Evolutionary conservation across 23 tunicate genomes (phyloP).

Genomic region (Styela plicata): DNA sequence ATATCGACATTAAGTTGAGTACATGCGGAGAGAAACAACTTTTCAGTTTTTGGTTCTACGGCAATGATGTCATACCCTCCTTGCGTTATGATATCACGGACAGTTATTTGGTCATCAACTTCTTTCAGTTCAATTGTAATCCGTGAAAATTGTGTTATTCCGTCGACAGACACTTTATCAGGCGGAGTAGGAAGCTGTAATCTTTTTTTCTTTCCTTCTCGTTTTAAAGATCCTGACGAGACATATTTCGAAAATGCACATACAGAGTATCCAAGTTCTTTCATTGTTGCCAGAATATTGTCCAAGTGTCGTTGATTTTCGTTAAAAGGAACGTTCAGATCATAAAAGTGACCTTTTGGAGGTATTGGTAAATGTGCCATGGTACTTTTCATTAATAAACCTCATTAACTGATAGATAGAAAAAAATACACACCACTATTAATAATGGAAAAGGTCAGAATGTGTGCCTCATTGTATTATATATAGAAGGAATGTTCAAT

Average conservation of each 20-base stretch:
- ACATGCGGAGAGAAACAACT: conserved; percentile 58
- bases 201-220: conserved; percentile 37
- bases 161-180: conserved; percentile 7
- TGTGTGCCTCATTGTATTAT: too few relatives aligned
- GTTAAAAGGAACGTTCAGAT: conserved; percentile 50
- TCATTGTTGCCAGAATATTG: conserved; percentile 19
- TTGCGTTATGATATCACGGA: conserved; percentile 37
- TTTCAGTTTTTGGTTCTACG: conserved; percentile 59
- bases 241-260: conserved; percentile 39
- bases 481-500: too few relatives aligned
- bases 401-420: too few relatives aligned
- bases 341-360: conserved; percentile 44
- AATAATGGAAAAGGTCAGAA: too few relatives aligned
- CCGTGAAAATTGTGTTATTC: conserved; percentile 48
- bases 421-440: too few relatives aligned
- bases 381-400: not conserved
- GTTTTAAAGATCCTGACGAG: not conserved
- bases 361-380: conserved; percentile 60
- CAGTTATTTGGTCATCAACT: conserved; percentile 62
- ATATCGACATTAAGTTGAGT: conserved; percentile 66
- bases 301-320: conserved; percentile 3
- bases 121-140: conserved; percentile 60
- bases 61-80: conserved; percentile 66
- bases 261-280: conserved; percentile 62
- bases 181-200: conserved; percentile 38